These are phyloP conservation scores for Zelostemma sp. DNA, from an alignment of 1,140 invertebrate species.

Conservation along the genomic window DNA sequence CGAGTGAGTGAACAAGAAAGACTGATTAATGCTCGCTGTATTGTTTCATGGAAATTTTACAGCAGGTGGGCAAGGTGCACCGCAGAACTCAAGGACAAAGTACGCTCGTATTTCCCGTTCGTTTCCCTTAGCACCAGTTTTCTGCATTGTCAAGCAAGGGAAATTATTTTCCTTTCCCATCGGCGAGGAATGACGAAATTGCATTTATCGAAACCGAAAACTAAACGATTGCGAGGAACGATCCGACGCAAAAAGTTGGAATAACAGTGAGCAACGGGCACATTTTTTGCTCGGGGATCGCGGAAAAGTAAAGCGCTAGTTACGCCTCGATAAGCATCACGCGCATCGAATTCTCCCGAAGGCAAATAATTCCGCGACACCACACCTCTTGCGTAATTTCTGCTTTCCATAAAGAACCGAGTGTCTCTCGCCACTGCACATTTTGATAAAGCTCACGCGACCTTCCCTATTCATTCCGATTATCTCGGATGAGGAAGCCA, in stretches of 20 bases:
- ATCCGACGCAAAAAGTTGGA: not conserved
- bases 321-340: not conserved
- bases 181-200: conserved; percentile 13
- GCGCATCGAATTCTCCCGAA: conserved; percentile 6
- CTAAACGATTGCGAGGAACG: not conserved
- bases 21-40: conserved; percentile 60
- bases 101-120: conserved; percentile 21
- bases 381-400: conserved; percentile 23
- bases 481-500: conserved; percentile 38
- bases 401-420: conserved; percentile 22
- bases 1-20: conserved; percentile 52
- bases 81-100: conserved; percentile 48
- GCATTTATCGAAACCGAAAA: not conserved
- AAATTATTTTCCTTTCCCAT: conserved; percentile 47
- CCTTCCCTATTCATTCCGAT: conserved; percentile 29
- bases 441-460: conserved; percentile 25
- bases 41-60: conserved; percentile 60
- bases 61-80: conserved; percentile 36
- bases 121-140: conserved; percentile 38
- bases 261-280: not conserved
- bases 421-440: conserved; percentile 5
- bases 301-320: not conserved
- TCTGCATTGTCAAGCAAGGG: conserved; percentile 55
- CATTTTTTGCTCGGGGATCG: not conserved
- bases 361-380: conserved; percentile 19